Percentiles rank a stretch among this genome's conserved stretches.
Conservation (phyloP, 2,888 invertebrate species). For the Alentia gelatinosa region DNA sequence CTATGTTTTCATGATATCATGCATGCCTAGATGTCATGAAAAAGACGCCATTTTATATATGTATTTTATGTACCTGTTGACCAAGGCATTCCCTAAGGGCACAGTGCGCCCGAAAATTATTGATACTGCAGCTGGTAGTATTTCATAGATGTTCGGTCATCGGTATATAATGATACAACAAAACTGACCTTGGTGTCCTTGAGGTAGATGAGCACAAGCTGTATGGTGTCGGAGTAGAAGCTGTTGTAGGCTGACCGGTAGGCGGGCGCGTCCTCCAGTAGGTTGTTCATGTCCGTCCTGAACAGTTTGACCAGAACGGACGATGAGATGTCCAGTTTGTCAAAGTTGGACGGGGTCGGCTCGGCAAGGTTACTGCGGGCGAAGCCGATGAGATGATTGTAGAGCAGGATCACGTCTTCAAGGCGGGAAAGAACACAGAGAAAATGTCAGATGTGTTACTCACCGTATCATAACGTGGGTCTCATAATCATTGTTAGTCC, state of each 20-base stretch:
- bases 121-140: too few relatives aligned
- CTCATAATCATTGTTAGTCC: too few relatives aligned
- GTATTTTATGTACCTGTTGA: too few relatives aligned
- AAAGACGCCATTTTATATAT: too few relatives aligned
- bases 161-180: too few relatives aligned
- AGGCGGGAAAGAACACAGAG: not conserved
- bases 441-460: not conserved
- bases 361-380: slow-evolving; percentile 11
- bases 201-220: slow-evolving; percentile 57
- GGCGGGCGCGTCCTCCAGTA: slow-evolving; percentile 54
- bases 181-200: slow-evolving; percentile 56
- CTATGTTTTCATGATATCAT: too few relatives aligned
- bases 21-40: too few relatives aligned
- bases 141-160: too few relatives aligned
- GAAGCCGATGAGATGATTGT: slow-evolving; percentile 25
- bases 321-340: slow-evolving; percentile 57
- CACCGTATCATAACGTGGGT: too few relatives aligned
- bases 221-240: slow-evolving; percentile 55
- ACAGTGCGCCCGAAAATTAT: too few relatives aligned
- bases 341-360: slow-evolving; percentile 52
- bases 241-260: slow-evolving; percentile 55
- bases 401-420: not conserved
- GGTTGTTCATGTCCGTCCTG: slow-evolving; percentile 49
- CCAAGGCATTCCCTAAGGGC: too few relatives aligned
- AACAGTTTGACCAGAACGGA: slow-evolving; percentile 58